Base-by-base conservation (phyloP, 2,113 vertebrate genomes). In the Struthidea cinerea region DNA sequence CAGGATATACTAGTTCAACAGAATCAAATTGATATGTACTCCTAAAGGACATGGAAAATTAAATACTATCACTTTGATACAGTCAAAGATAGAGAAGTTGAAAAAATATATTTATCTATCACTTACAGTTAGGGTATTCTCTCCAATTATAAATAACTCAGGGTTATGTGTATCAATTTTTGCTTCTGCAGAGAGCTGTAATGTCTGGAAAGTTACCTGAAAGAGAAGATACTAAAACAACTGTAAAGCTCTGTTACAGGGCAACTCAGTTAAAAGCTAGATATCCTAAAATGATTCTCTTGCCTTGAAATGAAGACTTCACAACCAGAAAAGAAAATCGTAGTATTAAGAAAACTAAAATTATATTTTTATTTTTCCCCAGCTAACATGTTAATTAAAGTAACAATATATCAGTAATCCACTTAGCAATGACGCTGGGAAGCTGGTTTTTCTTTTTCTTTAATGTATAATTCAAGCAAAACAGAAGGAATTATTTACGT, bases 171-270 rank as follows among this genome's bases (percentile, higher is more conserved):
- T 98, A 55, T 99, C 89, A 1, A 99, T 96, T 84, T 98, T 96
- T 56, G 98, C 97, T 22, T 81, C 96, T 90, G 98, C 96, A 27
- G 95, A 98, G 81, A 99, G 96, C 49, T 98, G 97, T 33, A 98
- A 26, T 9, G 96, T 98, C 97, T 99, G 99, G 96, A 99, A 99
- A 19, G 94, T 93, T 23, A 98, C 98, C 99, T 99, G 76, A 74
- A 97, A 97, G 14, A 94, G 23, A 95, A 97, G 37, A 84, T n/a
- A n/a, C 52, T 22, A 46, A 68, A 75, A 93, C 78, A 74, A 17
- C 20, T 57, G 7, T 70, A 63, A 93, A 89, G 23, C 11, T 87
- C 15, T 77, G 23, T 89, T 87, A 80, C 21, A 61, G 21, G 26
- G 32, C 32, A 74, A 55, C 16, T 63, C 0, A 3, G 8, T 50